Conservation (phyloP, 2,888 invertebrate genomes). For the Schizotus pectinicornis region DNA sequence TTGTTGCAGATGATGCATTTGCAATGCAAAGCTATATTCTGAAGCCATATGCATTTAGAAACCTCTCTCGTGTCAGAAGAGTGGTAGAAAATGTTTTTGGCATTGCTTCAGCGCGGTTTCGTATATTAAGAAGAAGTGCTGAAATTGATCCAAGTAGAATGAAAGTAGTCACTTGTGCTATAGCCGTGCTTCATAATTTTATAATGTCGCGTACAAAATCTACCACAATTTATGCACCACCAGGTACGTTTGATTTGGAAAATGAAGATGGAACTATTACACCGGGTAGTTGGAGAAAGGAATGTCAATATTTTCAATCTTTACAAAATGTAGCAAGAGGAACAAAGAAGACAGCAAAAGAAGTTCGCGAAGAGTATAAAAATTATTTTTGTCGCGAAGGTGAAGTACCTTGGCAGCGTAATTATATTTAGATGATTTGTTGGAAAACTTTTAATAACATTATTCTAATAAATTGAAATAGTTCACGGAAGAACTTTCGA, state of each 20-base stretch:
- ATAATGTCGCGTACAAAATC: slow-evolving; percentile 3
- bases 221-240: neutral
- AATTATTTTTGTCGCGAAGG: too few relatives aligned
- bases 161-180: slow-evolving; percentile 21
- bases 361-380: too few relatives aligned
- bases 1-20: slow-evolving; percentile 31
- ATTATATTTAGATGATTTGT: too few relatives aligned
- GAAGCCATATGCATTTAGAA: slow-evolving; percentile 31
- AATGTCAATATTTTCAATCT: too few relatives aligned
- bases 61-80: slow-evolving; percentile 23
- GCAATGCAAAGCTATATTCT: slow-evolving; percentile 18
- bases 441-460: too few relatives aligned
- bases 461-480: too few relatives aligned
- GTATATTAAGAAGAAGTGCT: slow-evolving; percentile 33
- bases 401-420: too few relatives aligned
- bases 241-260: neutral
- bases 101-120: slow-evolving; percentile 31
- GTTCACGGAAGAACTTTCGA: too few relatives aligned
- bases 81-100: slow-evolving; percentile 31
- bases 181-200: slow-evolving; percentile 36
- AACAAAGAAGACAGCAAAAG: too few relatives aligned
- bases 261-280: neutral
- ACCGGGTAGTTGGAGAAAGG: too few relatives aligned
- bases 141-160: slow-evolving; percentile 25
- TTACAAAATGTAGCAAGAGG: too few relatives aligned